Evolutionary conservation across 2,113 vertebrate genomes (phyloP).

Genomic region (Globicephala melas): DNA sequence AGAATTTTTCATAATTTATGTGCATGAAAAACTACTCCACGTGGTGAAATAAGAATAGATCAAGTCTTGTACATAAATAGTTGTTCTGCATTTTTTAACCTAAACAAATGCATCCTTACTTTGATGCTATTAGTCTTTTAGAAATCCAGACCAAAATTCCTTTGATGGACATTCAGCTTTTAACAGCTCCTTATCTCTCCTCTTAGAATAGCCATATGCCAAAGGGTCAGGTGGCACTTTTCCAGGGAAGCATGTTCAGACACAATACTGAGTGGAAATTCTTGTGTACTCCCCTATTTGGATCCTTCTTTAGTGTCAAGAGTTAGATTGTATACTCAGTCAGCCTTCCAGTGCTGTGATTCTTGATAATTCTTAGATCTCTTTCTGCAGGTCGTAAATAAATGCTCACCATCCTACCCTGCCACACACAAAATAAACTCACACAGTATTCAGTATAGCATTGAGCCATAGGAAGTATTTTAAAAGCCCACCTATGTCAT

Average conservation of each 20-base stretch:
- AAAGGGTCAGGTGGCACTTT: background rate
- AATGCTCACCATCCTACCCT: background rate
- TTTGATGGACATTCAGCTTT: background rate
- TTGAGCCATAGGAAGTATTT: background rate
- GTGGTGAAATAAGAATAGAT: background rate
- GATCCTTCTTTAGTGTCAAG: background rate
- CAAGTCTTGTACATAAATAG: background rate
- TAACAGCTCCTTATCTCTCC: background rate
- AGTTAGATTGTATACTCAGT: background rate
- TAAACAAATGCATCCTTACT: background rate
- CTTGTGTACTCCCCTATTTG: background rate
- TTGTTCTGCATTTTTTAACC: background rate
- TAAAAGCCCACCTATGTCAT: background rate
- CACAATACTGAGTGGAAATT: background rate
- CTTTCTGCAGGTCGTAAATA: background rate
- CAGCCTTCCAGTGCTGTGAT: background rate
- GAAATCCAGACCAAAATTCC: background rate
- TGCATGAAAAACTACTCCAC: background rate
- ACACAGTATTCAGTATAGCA: background rate
- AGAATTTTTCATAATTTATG: background rate
- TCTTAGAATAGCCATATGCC: background rate
- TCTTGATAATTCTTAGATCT: background rate
- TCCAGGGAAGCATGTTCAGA: background rate
- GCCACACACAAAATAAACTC: background rate
- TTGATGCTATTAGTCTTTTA: background rate